phyloP scores from a whole-genome alignment of 2,888 invertebrate species.

The Halocaridina rubra region DNA sequence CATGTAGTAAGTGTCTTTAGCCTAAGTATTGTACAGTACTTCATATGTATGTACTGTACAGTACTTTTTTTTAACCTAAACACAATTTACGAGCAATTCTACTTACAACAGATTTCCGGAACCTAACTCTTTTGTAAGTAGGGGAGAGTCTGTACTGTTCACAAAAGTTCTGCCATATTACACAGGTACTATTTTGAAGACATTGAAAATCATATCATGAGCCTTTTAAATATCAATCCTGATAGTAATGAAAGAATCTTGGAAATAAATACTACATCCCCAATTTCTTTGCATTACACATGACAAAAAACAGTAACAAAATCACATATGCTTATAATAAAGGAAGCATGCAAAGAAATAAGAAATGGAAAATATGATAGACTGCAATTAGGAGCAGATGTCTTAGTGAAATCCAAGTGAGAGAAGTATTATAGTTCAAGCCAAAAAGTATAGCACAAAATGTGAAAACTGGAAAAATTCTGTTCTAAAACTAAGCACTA shows the following conservation, averaged over 20 bases:
- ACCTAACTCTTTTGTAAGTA: not conserved
- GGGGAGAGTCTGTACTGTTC: not conserved
- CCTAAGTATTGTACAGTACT: no score
- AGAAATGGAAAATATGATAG: not conserved
- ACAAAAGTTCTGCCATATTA: not conserved
- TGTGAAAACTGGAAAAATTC: not conserved
- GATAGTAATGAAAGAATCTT: not conserved
- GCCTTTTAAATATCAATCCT: not conserved
- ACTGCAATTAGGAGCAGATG: not conserved
- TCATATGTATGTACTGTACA: not conserved
- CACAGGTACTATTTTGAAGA: no score
- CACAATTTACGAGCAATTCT: no score
- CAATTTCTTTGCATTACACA: not conserved
- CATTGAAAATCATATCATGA: not conserved
- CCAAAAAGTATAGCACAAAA: not conserved
- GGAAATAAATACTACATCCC: not conserved
- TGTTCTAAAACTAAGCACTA: constrained; percentile 17
- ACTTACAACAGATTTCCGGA: not conserved
- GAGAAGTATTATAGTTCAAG: no score
- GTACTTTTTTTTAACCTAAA: no score
- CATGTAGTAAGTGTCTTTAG: no score
- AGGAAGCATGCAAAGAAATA: not conserved
- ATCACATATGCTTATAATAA: not conserved
- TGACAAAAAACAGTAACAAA: not conserved
- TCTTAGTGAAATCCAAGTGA: not conserved